Evolutionary conservation across 1,140 invertebrate genomes (phyloP), one percentile per base, ranked within the genome.

Genomic region (Lepidotrigona ventralis): DNA sequence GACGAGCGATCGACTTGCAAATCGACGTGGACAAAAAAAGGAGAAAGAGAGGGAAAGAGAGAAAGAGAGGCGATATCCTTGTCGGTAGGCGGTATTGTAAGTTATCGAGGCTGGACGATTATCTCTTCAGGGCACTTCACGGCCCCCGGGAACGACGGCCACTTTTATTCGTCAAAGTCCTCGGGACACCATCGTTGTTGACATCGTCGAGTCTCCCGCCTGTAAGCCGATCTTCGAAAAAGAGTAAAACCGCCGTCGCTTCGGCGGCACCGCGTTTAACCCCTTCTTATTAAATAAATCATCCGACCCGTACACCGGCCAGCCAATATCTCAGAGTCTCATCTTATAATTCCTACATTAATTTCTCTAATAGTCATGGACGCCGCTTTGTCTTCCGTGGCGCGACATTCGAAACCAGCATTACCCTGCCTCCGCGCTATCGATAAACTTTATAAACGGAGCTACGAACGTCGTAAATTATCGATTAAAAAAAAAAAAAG

Each of bases 81-180:
- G 84, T 85, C 86, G 86, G 68, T 54, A 51, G 63, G 29, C 70
- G 83, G 58, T 77, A 89, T 85, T 80, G 85, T 90, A 81, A 92
- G 83, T 91, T 88, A 90, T 90, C 84, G 85, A 87, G 89, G 90
- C 91, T 89, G 84, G 90, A 90, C 83, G 85, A 84, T 89, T 87
- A 83, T 70, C 78, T 64, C 19, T 73, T n/a, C n/a, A n/a, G 54
- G 39, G 21, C 66, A 54, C 63, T 72, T 17, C 6, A 29, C 53
- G 56, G 54, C 69, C 84, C 60, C 29, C 54, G 68, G 76, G 23
- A 29, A 71, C 79, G 39, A 53, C 15, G 17, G 21, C 51, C 66
- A 79, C 75, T 87, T 87, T 88, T 87, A 88, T 88, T 77, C 87
- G 66, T 88, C 87, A 88, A 84, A 39, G 69, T 79, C 86, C 68